Evolutionary conservation across 2,888 invertebrate genomes (phyloP).

Genomic region (Teleiodes luculella): DNA sequence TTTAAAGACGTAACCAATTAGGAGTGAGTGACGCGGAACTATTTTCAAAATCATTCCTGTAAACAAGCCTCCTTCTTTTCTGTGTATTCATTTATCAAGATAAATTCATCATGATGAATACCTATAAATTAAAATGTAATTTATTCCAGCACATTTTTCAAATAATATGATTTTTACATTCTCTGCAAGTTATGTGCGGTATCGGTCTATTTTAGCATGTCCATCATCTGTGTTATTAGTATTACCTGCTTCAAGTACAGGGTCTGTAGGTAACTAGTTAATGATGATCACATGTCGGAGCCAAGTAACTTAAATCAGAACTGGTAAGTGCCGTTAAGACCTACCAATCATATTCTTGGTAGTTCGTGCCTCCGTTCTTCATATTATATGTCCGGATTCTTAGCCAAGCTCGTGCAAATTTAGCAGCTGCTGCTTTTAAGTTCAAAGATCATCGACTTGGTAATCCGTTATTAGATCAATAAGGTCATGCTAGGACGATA

Average conservation of each 20-base stretch:
- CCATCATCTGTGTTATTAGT: background rate
- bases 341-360: background rate
- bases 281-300: constrained; percentile 1
- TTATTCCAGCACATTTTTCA: too few relatives aligned
- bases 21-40: constrained; percentile 11
- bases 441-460: constrained; percentile 10
- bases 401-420: background rate
- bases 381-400: constrained; percentile 1
- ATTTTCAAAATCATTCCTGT: background rate
- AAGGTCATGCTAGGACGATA: constrained; percentile 29
- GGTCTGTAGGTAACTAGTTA: constrained; percentile 1
- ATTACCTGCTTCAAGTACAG: constrained; percentile 1
- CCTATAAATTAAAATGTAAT: too few relatives aligned
- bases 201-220: background rate
- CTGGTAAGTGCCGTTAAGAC: constrained; percentile 7
- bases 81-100: background rate
- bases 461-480: constrained; percentile 25
- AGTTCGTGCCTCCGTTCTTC: background rate
- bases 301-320: constrained; percentile 4
- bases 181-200: too few relatives aligned
- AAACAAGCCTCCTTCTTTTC: background rate
- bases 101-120: too few relatives aligned
- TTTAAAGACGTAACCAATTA: constrained; percentile 13
- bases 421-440: background rate
- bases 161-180: background rate